Evolutionary conservation across 2,888 invertebrate genomes (phyloP).

Genomic region (Willowsia nigromaculata): DNA sequence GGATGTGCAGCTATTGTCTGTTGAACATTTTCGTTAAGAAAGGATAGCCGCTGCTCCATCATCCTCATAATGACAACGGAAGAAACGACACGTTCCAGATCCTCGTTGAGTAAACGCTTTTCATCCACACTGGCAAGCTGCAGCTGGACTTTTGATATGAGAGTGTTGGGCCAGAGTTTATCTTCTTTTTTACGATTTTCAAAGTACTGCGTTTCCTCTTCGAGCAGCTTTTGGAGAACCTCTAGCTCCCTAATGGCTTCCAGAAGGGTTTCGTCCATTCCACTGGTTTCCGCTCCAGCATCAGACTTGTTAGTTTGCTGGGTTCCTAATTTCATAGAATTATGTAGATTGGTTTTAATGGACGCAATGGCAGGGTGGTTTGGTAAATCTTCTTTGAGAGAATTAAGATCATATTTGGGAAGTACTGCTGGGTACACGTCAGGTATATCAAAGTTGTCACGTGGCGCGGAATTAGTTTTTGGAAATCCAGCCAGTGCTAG

Average conservation of each 20-base stretch:
- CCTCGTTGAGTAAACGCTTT: slow-evolving; percentile 10
- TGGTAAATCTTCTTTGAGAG: background rate
- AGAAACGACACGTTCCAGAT: slow-evolving; percentile 9
- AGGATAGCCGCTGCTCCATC: slow-evolving; percentile 51
- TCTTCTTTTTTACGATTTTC: slow-evolving; percentile 30
- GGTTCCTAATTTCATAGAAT: background rate
- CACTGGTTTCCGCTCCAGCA: background rate
- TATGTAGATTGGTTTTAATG: background rate
- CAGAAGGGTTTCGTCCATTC: background rate
- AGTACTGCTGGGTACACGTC: background rate
- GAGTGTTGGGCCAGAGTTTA: slow-evolving; percentile 18
- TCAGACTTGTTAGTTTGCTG: background rate
- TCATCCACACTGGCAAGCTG: slow-evolving; percentile 1
- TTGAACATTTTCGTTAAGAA: slow-evolving; percentile 1
- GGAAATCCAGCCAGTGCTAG: background rate
- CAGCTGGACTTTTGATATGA: background rate
- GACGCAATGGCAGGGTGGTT: background rate
- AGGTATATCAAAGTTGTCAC: background rate
- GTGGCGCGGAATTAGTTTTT: background rate
- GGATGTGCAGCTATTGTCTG: background rate
- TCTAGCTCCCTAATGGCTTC: slow-evolving; percentile 22
- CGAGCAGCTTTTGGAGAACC: background rate
- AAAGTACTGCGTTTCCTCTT: slow-evolving; percentile 33
- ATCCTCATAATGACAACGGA: slow-evolving; percentile 34
- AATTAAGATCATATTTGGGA: background rate